These are phyloP conservation scores for Porites rus DNA, from an alignment of 92 coral and sea anemone species.

Conservation along the genomic window DNA sequence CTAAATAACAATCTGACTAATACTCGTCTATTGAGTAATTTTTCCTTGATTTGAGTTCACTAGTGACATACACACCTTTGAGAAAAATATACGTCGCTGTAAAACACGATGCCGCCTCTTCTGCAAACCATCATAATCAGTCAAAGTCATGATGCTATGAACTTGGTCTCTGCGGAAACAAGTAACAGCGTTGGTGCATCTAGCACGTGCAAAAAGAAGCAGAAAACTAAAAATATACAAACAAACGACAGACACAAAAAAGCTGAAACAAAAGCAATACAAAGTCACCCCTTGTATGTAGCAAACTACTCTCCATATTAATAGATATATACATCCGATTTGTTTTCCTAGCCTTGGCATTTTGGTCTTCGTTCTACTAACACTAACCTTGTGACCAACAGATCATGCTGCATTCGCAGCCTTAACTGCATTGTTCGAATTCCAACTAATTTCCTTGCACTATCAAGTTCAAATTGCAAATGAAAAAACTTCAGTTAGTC, in stretches of 20 bases:
- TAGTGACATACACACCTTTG: conserved; percentile 35
- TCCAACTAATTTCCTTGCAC: conserved; percentile 39
- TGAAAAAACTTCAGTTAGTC: not conserved
- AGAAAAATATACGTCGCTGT: conserved; percentile 39
- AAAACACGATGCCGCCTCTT: conserved; percentile 37
- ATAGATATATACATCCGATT: no score
- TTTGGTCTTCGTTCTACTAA: not conserved
- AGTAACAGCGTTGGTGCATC: conserved; percentile 11
- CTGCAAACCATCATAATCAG: conserved; percentile 40
- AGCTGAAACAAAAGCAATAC: not conserved
- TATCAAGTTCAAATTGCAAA: conserved; percentile 41
- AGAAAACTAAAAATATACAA: no score
- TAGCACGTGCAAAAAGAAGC: not conserved
- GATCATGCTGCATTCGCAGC: conserved; percentile 49
- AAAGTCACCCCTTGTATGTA: not conserved
- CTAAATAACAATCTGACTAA: no score
- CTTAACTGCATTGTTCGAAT: conserved; percentile 52
- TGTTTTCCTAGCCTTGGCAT: conserved; percentile 5
- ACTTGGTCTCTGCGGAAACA: conserved; percentile 41
- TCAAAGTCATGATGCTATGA: conserved; percentile 39
- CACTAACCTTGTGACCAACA: conserved; percentile 57
- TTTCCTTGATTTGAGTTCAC: not conserved
- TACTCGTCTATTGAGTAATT: not conserved
- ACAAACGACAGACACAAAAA: not conserved
- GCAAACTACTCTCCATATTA: no score